Percentiles rank a stretch among this genome's conserved stretches.
Evolutionary conservation across 2,113 vertebrate genomes (phyloP).

Genomic region (Prunella himalayana): DNA sequence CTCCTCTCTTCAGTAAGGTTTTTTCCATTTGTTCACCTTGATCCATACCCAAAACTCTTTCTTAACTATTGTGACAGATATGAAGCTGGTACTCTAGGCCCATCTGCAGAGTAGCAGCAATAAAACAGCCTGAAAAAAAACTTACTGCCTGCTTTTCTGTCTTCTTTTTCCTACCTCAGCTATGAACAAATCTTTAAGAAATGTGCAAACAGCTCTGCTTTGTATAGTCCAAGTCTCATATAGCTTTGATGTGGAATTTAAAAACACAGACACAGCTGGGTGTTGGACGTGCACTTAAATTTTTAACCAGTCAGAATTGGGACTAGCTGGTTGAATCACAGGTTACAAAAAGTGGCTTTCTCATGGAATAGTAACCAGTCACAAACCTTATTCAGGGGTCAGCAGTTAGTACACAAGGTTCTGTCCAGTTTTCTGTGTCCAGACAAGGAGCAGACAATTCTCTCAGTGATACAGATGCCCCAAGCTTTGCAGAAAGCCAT

Average conservation of each 20-base stretch:
- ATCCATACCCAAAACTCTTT: background rate
- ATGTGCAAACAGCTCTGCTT: background rate
- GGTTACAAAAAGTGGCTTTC: background rate
- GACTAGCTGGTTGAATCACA: background rate
- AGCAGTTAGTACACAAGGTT: background rate
- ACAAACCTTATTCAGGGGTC: background rate
- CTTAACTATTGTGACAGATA: background rate
- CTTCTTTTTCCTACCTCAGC: background rate
- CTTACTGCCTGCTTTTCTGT: background rate
- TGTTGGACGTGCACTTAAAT: background rate
- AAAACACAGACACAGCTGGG: background rate
- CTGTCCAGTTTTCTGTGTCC: background rate
- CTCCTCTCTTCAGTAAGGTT: background rate
- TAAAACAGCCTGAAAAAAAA: background rate
- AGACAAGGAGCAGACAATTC: background rate
- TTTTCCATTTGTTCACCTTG: background rate
- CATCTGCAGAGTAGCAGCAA: background rate
- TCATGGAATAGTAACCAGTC: background rate
- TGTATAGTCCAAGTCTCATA: background rate
- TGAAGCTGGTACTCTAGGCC: background rate
- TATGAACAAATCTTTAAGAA: background rate
- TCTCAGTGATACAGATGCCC: background rate
- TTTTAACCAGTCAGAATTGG: background rate
- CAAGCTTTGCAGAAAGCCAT: background rate
- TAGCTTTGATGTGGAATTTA: background rate